Percentiles rank a stretch among this genome's conserved stretches.
Evolutionary conservation across 2,888 invertebrate species (phyloP).

Genomic region (Neria commutata): DNA sequence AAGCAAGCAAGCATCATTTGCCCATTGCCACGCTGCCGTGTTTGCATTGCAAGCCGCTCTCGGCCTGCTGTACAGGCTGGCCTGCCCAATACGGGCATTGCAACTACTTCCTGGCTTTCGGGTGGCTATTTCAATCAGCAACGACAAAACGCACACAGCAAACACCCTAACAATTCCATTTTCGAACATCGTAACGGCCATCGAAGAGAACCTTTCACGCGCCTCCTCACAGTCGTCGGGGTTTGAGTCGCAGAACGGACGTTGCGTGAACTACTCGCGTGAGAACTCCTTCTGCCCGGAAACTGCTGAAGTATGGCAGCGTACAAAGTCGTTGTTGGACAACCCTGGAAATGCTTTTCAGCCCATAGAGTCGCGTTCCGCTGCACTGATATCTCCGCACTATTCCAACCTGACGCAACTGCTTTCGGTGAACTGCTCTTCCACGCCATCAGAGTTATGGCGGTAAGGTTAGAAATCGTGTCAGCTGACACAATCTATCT

Average conservation of each 20-base stretch:
- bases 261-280: slow-evolving; percentile 27
- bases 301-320: slow-evolving; percentile 17
- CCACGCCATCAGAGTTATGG: no score
- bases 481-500: no score
- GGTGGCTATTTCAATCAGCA: slow-evolving; percentile 66
- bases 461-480: no score
- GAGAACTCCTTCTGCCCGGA: slow-evolving; percentile 34
- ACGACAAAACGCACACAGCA: no score
- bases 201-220: slow-evolving; percentile 63
- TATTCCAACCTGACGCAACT: no score
- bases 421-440: no score
- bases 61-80: no score
- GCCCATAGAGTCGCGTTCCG: slow-evolving; percentile 33
- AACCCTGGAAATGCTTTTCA: slow-evolving; percentile 30
- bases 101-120: slow-evolving; percentile 70
- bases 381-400: no score
- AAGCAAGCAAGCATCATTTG: no score
- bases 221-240: slow-evolving; percentile 82
- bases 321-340: slow-evolving; percentile 15
- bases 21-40: no score
- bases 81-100: no score
- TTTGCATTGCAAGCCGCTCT: no score
- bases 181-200: slow-evolving; percentile 32
- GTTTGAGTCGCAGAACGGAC: slow-evolving; percentile 68
- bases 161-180: slow-evolving; percentile 22